A percentile compares a stretch with the other conserved stretches of the same genome.
These are phyloP conservation scores for Zenarchopterus dispar DNA, from an alignment of 2,797 vertebrate genomes.

Conservation along the genomic window DNA sequence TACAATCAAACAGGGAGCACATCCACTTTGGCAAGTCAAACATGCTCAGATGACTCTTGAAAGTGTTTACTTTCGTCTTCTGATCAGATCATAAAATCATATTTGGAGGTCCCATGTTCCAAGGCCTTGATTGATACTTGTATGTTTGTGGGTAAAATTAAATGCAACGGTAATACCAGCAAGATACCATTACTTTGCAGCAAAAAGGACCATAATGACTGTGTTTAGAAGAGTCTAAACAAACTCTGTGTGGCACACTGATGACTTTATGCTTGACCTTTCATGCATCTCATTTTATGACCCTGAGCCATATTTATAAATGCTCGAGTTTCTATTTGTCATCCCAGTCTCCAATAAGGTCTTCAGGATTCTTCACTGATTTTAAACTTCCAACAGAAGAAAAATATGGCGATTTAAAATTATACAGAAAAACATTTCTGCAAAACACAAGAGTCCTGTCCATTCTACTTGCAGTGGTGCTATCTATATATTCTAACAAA, in stretches of 20 bases:
- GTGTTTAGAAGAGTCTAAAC: constrained; percentile 56
- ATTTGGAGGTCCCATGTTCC: constrained; percentile 46
- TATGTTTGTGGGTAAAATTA: constrained; percentile 45
- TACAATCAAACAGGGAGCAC: constrained; percentile 78
- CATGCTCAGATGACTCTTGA: constrained; percentile 65
- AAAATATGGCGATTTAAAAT: constrained; percentile 40
- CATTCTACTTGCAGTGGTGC: constrained; percentile 32
- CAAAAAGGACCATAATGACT: constrained; percentile 53
- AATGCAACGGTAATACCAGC: constrained; percentile 40
- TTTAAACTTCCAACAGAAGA: constrained; percentile 54
- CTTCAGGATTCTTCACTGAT: constrained; percentile 35
- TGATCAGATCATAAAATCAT: constrained; percentile 64
- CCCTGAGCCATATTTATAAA: constrained; percentile 66
- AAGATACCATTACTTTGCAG: constrained; percentile 31
- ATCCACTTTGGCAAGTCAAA: constrained; percentile 75
- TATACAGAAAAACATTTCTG: constrained; percentile 49
- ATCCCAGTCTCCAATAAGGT: constrained; percentile 44
- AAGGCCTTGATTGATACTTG: constrained; percentile 38
- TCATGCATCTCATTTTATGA: constrained; percentile 61
- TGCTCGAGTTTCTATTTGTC: constrained; percentile 30
- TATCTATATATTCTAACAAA: neutral
- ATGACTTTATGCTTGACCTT: constrained; percentile 72
- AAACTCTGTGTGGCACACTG: constrained; percentile 63
- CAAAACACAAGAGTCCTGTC: constrained; percentile 41
- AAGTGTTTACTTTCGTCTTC: constrained; percentile 68